Percentiles rank a stretch among this genome's conserved stretches.
Conservation (phyloP, 2,113 vertebrate species). For the Donacobius atricapilla region DNA sequence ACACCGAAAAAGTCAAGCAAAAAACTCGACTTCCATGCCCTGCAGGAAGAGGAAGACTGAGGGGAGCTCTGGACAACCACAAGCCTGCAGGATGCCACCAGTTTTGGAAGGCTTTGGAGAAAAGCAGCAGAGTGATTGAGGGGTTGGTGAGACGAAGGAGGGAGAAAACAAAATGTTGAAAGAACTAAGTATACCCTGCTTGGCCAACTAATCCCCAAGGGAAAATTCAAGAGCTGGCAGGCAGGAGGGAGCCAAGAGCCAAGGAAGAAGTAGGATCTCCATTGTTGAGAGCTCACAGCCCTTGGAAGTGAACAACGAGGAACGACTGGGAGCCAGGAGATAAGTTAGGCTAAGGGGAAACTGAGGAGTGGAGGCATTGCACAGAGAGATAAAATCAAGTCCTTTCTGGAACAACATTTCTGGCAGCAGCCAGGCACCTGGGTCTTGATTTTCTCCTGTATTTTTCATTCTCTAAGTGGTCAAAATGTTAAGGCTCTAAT, state of each 20-base stretch:
- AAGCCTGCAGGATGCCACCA: not conserved
- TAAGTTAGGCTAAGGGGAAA: not conserved
- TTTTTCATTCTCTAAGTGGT: not conserved
- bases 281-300: not conserved
- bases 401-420: not conserved
- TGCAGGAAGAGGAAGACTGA: not conserved
- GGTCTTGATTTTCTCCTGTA: not conserved
- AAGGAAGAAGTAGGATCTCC: conserved; percentile 30
- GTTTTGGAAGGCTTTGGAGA: not conserved
- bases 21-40: not conserved
- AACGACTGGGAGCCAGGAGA: not conserved
- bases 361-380: not conserved
- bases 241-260: conserved; percentile 7
- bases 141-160: not conserved
- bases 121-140: not conserved
- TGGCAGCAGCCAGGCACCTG: not conserved
- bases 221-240: conserved; percentile 41
- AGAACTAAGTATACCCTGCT: conserved; percentile 22
- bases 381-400: not conserved
- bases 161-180: not conserved
- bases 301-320: not conserved
- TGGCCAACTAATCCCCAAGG: not conserved
- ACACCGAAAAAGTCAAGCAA: not conserved
- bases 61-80: not conserved
- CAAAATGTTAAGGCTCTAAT: not conserved